These are phyloP conservation scores for Zeus faber DNA, from an alignment of 2,113 vertebrate species.

Conservation along the genomic window DNA sequence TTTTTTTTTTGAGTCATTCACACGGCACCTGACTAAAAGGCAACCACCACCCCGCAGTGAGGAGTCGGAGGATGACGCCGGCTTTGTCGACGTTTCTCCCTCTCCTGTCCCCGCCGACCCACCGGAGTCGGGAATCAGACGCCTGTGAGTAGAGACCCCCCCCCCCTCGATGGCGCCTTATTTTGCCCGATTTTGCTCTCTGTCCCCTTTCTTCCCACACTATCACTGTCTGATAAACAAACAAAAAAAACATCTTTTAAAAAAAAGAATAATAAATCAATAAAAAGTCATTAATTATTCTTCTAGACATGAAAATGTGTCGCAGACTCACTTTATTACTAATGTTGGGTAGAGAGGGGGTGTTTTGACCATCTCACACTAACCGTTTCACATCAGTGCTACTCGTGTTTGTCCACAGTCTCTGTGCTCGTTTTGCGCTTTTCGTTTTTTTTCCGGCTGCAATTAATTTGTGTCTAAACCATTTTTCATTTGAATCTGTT, in stretches of 20 bases:
- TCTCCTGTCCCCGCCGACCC: constrained; percentile 67
- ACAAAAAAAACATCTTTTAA: too few relatives aligned
- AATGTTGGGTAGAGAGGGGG: too few relatives aligned
- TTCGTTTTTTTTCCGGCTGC: not conserved
- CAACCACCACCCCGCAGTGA: not conserved
- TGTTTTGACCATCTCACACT: too few relatives aligned
- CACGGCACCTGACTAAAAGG: too few relatives aligned
- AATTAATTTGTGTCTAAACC: not conserved
- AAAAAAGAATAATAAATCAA: not conserved
- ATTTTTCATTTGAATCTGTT: constrained; percentile 50
- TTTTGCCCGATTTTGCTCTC: too few relatives aligned
- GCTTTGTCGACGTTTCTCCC: constrained; percentile 22
- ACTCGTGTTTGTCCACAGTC: not conserved
- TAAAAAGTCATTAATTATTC: not conserved
- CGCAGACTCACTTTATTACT: not conserved
- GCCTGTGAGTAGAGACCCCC: constrained; percentile 81
- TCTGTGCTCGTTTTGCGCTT: too few relatives aligned
- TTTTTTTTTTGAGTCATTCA: not conserved
- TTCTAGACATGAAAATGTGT: too few relatives aligned
- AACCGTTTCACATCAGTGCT: too few relatives aligned
- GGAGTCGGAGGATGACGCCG: not conserved
- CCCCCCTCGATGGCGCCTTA: too few relatives aligned
- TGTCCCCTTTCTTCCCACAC: too few relatives aligned
- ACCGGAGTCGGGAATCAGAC: constrained; percentile 89
- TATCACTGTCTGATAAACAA: too few relatives aligned